These are phyloP conservation scores for Taenaris catops DNA, from an alignment of 2,888 invertebrate species.

Conservation along the genomic window DNA sequence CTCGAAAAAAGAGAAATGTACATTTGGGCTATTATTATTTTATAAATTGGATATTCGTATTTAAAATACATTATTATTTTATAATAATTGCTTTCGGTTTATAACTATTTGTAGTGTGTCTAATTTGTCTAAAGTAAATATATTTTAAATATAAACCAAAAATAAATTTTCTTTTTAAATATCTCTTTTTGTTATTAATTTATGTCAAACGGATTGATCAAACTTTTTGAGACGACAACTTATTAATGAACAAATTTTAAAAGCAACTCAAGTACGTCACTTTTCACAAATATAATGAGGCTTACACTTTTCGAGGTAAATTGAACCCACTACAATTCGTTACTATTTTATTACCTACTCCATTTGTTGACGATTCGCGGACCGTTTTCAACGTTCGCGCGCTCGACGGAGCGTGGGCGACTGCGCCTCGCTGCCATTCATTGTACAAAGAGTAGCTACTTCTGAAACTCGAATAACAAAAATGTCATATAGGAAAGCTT, in stretches of 20 bases:
- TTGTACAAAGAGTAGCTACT: slow-evolving; percentile 47
- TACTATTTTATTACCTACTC: slow-evolving; percentile 25
- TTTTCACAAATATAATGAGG: slow-evolving; percentile 4
- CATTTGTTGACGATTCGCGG: slow-evolving; percentile 57
- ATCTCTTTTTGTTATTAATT: neutral
- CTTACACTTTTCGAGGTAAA: slow-evolving; percentile 3
- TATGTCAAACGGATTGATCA: no score
- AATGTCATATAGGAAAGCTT: no score
- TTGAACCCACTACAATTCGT: slow-evolving; percentile 7
- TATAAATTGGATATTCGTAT: no score
- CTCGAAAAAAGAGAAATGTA: no score
- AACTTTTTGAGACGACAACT: neutral
- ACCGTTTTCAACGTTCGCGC: slow-evolving; percentile 62
- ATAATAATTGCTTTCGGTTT: no score
- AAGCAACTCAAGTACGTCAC: slow-evolving; percentile 2
- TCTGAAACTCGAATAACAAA: slow-evolving; percentile 44
- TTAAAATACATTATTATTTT: no score
- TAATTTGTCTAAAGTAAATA: no score
- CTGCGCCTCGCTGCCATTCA: slow-evolving; percentile 69
- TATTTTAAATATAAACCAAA: no score
- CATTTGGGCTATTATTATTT: no score
- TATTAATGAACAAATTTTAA: neutral
- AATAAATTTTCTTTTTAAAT: no score
- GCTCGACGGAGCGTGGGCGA: slow-evolving; percentile 68
- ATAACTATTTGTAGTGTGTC: no score